Evolutionary conservation across 2,797 vertebrate species (phyloP), one percentile per base, ranked within the genome.

Genomic region (Enteromius viviparus): DNA sequence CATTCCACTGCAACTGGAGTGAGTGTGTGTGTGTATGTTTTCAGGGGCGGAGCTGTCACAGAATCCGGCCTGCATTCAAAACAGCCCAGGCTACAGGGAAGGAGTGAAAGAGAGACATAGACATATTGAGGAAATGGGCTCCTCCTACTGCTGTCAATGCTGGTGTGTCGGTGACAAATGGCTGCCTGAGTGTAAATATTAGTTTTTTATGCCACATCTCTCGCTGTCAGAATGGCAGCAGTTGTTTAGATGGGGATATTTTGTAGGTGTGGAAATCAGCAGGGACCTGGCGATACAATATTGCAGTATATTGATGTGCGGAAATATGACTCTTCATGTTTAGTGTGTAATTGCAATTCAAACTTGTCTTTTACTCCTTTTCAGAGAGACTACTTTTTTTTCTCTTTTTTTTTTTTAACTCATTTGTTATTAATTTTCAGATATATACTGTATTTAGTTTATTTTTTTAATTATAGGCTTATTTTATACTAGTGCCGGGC

Each of bases 101-200:
- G 40, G 62, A 75, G 81, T 83, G 53, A 76, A 47, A 64, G 70
- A 53, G 68, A 85, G 40, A 83, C 64, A 62, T 45, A 62, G 64
- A 80, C 62, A 75, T 78, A 86, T 78, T 79, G 70, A 64, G 77
- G 72, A 79, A 62, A 72, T 68, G 9, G 76, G 58, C 82, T 83
- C 53, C 81, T 84, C 81, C 84, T 76, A 76, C 65, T 81, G 68
- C 74, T 84, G 58, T 77, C 82, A 71, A 32, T 83, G 75, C 19
- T 62, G 82, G 74, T 70, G 82, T 80, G 78, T 40, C 49, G 71
- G 83, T 89, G 89, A 89, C 88, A 88, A 88, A 89, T 76, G 85
- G 80, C 86, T 80, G 85, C 45, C 45, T 71, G 86, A 85, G 84
- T 90, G 89, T 87, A 90, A 91, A 91, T 92, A 90, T 90, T 89